Evolutionary conservation across 1,140 invertebrate genomes (phyloP).

Genomic region (Aradophagus sp.): DNA sequence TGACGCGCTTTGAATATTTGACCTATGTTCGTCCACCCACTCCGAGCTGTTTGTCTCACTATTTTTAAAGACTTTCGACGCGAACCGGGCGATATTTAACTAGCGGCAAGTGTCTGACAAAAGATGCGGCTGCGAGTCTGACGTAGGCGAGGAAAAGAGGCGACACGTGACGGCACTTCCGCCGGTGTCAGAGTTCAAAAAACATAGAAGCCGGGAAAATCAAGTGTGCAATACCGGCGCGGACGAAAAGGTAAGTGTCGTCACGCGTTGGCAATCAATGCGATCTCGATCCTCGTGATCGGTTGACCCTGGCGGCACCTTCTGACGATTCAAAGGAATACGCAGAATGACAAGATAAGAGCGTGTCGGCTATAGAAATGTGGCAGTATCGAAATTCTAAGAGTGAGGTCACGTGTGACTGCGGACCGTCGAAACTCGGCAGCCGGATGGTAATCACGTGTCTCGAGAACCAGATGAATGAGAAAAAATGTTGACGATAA

Average conservation of each 20-base stretch:
- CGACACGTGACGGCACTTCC: constrained; percentile 39
- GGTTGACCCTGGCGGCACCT: constrained; percentile 23
- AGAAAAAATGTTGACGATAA: not conserved
- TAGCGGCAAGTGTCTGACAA: constrained; percentile 6
- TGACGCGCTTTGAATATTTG: constrained; percentile 43
- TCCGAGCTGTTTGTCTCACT: constrained; percentile 29
- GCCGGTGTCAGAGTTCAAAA: constrained; percentile 41
- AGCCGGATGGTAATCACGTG: constrained; percentile 20
- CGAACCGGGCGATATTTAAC: constrained; percentile 33
- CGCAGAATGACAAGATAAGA: constrained; percentile 17
- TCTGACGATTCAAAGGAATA: constrained; percentile 15
- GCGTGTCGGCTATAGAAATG: constrained; percentile 12
- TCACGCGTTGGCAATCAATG: constrained; percentile 11
- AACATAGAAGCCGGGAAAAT: constrained; percentile 22
- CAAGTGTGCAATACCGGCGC: constrained; percentile 2
- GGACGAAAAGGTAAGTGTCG: constrained; percentile 13
- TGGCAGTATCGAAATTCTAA: constrained; percentile 24
- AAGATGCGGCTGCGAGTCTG: not conserved
- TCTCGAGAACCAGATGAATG: not conserved
- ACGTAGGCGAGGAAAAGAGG: constrained; percentile 8
- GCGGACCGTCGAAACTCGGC: not conserved
- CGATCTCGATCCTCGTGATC: constrained; percentile 34
- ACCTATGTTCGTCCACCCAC: constrained; percentile 48
- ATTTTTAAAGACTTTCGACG: constrained; percentile 44
- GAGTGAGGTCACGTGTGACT: constrained; percentile 21